Evolutionary conservation across 2,888 invertebrate genomes (phyloP), one percentile per base, ranked within the genome.

Genomic region (Epistrophe grossulariae): DNA sequence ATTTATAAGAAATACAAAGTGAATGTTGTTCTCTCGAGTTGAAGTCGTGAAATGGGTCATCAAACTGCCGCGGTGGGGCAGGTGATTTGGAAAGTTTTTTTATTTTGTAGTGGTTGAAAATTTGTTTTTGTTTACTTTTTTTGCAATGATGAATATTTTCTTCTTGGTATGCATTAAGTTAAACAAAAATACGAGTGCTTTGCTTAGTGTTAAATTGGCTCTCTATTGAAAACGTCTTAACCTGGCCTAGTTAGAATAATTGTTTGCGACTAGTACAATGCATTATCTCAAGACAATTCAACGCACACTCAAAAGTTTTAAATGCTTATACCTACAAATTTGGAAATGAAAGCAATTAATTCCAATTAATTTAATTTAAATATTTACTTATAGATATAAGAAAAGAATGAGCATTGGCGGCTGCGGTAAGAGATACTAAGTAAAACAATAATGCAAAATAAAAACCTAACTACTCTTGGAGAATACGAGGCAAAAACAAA

Each of bases 21-120:
- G 84, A 81, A 73, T 81, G 74, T 31, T 59, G 70, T 55, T 79
- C n/a, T 72, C 74, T 55, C 70, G 45, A 40, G 55, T 17, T 24
- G 45, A 74, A 70, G 77, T 31, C 13, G 40, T 68, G 45, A 84
- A 80, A 77, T 84, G 71, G 84, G 81, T 84, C 80, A 72, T 31
- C 45, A 45, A 43, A 59, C 24, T 45, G 48, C 11, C 59, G 31
- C 28, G 28, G 62, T n/a, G 60, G 35, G 57, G 55, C 57, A 59
- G 48, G 60, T 48, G 52, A 76, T 72, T 77, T 84, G 76, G 84
- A 84, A 84, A 84, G 84, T 84, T 81, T 79, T 84, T 19, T 17
- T 9, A 11, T 48, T 68, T 8, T 64, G 43, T 28, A n/a, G 43
- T 64, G 48, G 48, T 73, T n/a, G 64, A 38, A 43, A 62, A 9